Base-by-base conservation (phyloP, 1,140 invertebrate genomes). In the Helicoverpa armigera region DNA sequence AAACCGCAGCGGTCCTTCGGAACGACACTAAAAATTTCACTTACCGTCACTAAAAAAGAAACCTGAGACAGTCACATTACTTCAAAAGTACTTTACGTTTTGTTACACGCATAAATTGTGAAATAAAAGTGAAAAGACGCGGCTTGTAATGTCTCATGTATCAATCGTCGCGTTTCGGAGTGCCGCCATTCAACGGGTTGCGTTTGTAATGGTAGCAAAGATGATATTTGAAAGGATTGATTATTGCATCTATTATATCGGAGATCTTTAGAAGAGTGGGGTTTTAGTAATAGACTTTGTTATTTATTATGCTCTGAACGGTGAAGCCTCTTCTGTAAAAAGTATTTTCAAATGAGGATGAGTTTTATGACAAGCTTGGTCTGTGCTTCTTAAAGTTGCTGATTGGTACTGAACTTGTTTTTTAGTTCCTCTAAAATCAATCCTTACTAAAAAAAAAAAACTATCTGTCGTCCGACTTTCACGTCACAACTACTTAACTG, bases 91-190 rank as follows among this genome's bases (percentile, higher is more conserved):
- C 51, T 69, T 63, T 54, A 73, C 65, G 56, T 72, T 50, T 69
- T 43, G 48, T 65, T 16, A 60, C 31, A 35, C 51, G 79, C 75
- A 82, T 82, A 82, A 82, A 82, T 82, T 69, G 76, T 79, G 9
- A 67, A 79, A 79, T 58, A 79, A 82, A 69, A 63, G n/a, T 35
- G 43, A 69, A 60, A 48, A 75, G 63, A 43, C 51, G 11, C 18
- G 56, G 23, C 18, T 48, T 48, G 53, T 70, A 63, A 43, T 77
- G 79, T 80, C 79, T 69, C 73, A 83, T 83, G 60, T 54, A 81
- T 83, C 82, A 83, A 83, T 83, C 79, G 82, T 23, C 79, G 67
- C 67, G 70, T 54, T 72, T 23, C 14, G 10, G 60, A 29, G 29
- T 1, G 69, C 35, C 14, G 53, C 51, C 75, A 67, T 67, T 67